Percentiles rank a stretch among this genome's conserved stretches.
These are phyloP conservation scores for Trinectes maculatus DNA, from an alignment of 2,113 vertebrate species.

Conservation along the genomic window DNA sequence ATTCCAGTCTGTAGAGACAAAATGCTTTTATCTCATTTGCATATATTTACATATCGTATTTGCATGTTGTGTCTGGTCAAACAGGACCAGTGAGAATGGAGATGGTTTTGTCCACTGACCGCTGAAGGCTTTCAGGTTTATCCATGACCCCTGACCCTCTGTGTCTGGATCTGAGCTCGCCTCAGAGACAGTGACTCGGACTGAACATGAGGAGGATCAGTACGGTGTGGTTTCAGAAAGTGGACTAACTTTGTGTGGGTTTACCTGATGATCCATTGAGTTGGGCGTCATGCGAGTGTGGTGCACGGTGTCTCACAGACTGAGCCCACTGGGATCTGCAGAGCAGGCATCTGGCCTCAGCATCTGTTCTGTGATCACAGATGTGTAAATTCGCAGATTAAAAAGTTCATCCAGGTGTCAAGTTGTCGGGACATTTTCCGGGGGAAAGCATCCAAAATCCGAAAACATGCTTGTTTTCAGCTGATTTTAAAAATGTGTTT, in stretches of 20 bases:
- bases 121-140: slow-evolving; percentile 7
- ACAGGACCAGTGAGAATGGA: neutral
- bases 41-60: slow-evolving; percentile 63
- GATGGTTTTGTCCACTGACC: slow-evolving; percentile 22
- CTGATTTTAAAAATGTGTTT: too few relatives aligned
- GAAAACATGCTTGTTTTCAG: too few relatives aligned
- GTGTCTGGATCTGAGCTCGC: slow-evolving; percentile 2
- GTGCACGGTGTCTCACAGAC: slow-evolving; percentile 37
- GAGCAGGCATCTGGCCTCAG: slow-evolving; percentile 55
- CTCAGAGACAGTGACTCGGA: slow-evolving; percentile 30
- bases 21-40: slow-evolving; percentile 47
- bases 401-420: slow-evolving; percentile 61
- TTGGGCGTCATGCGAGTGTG: slow-evolving; percentile 13
- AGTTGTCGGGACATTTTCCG: neutral
- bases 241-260: slow-evolving; percentile 36
- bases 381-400: slow-evolving; percentile 55
- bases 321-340: slow-evolving; percentile 53
- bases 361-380: slow-evolving; percentile 61
- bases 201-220: slow-evolving; percentile 9
- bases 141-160: neutral
- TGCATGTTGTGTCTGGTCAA: slow-evolving; percentile 34
- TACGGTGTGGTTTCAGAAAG: slow-evolving; percentile 5
- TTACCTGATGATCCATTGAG: slow-evolving; percentile 34
- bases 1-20: slow-evolving; percentile 12
- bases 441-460: neutral